Evolutionary conservation across 2,797 vertebrate species (phyloP).

Genomic region (Sylvia borin): DNA sequence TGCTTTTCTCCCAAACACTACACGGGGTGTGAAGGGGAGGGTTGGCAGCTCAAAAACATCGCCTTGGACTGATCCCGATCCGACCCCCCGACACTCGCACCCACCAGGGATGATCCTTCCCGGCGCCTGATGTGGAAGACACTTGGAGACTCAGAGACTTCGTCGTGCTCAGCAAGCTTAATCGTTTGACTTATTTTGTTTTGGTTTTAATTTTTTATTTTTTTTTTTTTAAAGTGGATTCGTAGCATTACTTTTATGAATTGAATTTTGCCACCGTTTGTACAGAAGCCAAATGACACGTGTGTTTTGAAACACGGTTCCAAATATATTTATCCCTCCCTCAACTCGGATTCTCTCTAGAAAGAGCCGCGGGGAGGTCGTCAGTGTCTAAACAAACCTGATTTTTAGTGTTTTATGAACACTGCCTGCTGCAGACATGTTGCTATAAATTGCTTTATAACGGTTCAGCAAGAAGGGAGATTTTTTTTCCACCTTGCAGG

Average conservation of each 20-base stretch:
- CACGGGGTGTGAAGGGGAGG: not conserved
- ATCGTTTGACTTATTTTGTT: not conserved
- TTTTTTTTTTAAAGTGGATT: not conserved
- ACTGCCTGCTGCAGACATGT: slow-evolving; percentile 36
- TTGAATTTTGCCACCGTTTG: slow-evolving; percentile 65
- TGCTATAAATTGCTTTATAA: slow-evolving; percentile 68
- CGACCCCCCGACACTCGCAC: not conserved
- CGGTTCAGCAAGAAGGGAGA: slow-evolving; percentile 70
- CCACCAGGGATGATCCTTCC: slow-evolving; percentile 26
- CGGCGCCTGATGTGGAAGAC: slow-evolving; percentile 23
- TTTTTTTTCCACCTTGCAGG: slow-evolving; percentile 71
- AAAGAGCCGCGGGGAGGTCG: not conserved
- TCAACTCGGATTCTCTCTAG: slow-evolving; percentile 7
- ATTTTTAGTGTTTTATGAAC: slow-evolving; percentile 58
- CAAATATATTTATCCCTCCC: slow-evolving; percentile 49
- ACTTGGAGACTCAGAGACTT: slow-evolving; percentile 16
- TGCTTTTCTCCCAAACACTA: slow-evolving; percentile 40
- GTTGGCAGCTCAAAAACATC: slow-evolving; percentile 7
- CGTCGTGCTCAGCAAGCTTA: not conserved
- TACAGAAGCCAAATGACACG: slow-evolving; percentile 70
- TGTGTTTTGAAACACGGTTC: slow-evolving; percentile 66
- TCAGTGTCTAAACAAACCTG: not conserved
- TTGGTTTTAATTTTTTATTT: not conserved
- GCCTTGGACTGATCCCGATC: not conserved
- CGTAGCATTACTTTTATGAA: slow-evolving; percentile 54